Conservation (phyloP, 2,113 vertebrate species). For the Siniperca knerii region DNA sequence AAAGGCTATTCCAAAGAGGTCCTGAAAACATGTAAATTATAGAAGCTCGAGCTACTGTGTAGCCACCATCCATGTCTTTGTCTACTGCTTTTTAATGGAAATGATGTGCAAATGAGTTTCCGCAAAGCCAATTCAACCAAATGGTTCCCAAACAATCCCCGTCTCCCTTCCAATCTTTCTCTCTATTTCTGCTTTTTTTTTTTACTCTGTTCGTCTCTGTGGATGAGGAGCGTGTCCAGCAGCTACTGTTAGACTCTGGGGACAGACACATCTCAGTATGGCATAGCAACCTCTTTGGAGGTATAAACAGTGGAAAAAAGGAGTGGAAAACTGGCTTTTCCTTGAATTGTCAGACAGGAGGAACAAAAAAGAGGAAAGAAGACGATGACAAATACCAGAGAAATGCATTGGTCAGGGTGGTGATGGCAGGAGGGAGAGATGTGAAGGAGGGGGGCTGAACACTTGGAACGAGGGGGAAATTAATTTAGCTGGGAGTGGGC, state of each 20-base stretch:
- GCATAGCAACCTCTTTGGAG: conserved; percentile 42
- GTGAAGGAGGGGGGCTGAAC: conserved; percentile 35
- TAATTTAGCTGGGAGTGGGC: conserved; percentile 79
- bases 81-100: conserved; percentile 75
- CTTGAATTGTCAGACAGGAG: conserved; percentile 41
- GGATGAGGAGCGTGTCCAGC: conserved; percentile 40
- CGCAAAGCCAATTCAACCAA: conserved; percentile 50
- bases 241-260: conserved; percentile 34
- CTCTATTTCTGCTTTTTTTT: conserved; percentile 14
- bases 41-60: conserved; percentile 33
- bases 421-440: conserved; percentile 53
- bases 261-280: conserved; percentile 47
- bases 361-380: conserved; percentile 24
- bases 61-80: conserved; percentile 62
- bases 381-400: conserved; percentile 39
- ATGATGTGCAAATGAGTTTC: conserved; percentile 73
- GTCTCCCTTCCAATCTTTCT: conserved; percentile 44
- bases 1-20: conserved; percentile 54
- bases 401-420: conserved; percentile 71
- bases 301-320: conserved; percentile 31
- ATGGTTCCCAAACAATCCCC: conserved; percentile 63
- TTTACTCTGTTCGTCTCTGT: conserved; percentile 19
- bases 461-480: conserved; percentile 74
- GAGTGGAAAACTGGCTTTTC: conserved; percentile 54
- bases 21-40: conserved; percentile 62